Evolutionary conservation across 2,113 vertebrate genomes (phyloP).

Genomic region (Vulpes ferrilata): DNA sequence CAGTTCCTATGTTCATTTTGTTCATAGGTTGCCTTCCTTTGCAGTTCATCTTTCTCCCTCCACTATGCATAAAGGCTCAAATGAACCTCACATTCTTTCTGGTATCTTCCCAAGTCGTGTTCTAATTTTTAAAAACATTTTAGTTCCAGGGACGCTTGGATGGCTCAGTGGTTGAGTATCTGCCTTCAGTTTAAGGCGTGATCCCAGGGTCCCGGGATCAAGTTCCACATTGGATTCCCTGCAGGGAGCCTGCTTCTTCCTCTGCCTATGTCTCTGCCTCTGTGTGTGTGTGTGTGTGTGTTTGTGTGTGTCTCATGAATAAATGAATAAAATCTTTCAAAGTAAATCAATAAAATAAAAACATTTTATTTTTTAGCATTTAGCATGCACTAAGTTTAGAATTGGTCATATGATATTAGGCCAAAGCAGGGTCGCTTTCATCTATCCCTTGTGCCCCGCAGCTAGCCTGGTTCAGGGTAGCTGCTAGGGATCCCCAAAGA

Average conservation of each 20-base stretch:
- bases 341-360: not conserved
- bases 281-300: too few relatives aligned
- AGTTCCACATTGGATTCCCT: too few relatives aligned
- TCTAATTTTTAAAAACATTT: not conserved
- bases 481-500: not conserved
- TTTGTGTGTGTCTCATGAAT: too few relatives aligned
- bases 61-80: not conserved
- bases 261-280: too few relatives aligned
- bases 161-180: too few relatives aligned
- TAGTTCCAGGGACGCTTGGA: not conserved
- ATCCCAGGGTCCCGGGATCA: too few relatives aligned
- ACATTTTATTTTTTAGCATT: not conserved
- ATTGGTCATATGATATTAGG: not conserved
- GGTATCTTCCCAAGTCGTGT: not conserved
- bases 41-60: not conserved
- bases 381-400: not conserved
- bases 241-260: too few relatives aligned
- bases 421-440: not conserved
- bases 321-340: too few relatives aligned
- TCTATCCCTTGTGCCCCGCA: not conserved
- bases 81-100: not conserved
- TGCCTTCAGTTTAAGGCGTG: too few relatives aligned
- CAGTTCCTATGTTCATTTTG: not conserved
- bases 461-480: not conserved
- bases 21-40: not conserved